Percentiles rank a stretch among this genome's conserved stretches.
Evolutionary conservation across 2,888 invertebrate genomes (phyloP).

Genomic region (Acleris holmiana): DNA sequence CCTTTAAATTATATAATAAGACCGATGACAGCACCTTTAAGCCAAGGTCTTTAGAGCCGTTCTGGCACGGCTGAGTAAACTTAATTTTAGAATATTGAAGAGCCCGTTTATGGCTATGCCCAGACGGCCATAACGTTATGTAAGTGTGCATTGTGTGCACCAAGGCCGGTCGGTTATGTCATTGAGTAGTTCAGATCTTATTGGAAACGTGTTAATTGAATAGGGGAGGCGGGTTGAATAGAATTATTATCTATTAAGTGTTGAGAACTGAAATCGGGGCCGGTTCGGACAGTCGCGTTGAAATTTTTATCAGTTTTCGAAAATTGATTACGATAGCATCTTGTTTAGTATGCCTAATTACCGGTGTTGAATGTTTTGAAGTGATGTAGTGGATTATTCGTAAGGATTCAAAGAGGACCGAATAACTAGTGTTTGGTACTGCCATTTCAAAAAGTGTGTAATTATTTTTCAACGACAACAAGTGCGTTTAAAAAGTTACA

Average conservation of each 20-base stretch:
- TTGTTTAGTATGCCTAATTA: no score
- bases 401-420: no score
- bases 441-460: no score
- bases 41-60: not conserved
- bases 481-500: no score
- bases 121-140: conserved; percentile 51
- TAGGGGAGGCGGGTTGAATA: conserved; percentile 1
- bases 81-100: not conserved
- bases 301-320: no score
- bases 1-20: not conserved
- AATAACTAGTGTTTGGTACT: no score
- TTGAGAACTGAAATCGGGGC: no score
- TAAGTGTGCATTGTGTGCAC: conserved; percentile 59
- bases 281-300: no score
- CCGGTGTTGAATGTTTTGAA: no score
- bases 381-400: no score
- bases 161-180: conserved; percentile 64
- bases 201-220: conserved; percentile 38
- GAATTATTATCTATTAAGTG: not conserved
- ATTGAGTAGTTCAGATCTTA: conserved; percentile 56
- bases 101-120: conserved; percentile 38
- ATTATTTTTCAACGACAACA: no score
- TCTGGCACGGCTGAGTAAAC: conserved; percentile 6
- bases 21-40: not conserved
- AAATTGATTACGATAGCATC: no score